phyloP scores from a whole-genome alignment of 1,140 invertebrate species.

The Latrodectus geometricus region DNA sequence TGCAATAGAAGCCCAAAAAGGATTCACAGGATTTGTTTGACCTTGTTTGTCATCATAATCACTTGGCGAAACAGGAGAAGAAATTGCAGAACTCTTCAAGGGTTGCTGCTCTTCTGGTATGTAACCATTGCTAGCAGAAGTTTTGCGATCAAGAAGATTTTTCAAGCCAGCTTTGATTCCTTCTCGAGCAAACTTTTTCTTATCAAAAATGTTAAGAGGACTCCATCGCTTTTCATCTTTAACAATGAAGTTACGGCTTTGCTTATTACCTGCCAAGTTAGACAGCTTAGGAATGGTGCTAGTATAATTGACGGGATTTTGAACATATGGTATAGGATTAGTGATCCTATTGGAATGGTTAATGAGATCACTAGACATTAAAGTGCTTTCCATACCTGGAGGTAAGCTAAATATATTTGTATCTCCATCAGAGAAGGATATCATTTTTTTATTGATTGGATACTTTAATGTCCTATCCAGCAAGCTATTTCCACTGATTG shows the following conservation, averaged over 20 bases:
- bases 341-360: conserved; percentile 65
- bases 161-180: conserved; percentile 11
- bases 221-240: conserved; percentile 31
- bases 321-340: conserved; percentile 79
- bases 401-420: conserved; percentile 36
- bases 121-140: conserved; percentile 32
- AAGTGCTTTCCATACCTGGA: conserved; percentile 64
- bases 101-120: conserved; percentile 57
- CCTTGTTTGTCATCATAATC: conserved; percentile 22
- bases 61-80: conserved; percentile 42
- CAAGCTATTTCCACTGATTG: conserved; percentile 74
- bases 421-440: conserved; percentile 57
- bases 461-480: conserved; percentile 71
- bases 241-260: neutral
- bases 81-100: conserved; percentile 26
- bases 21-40: conserved; percentile 45
- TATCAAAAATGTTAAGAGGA: conserved; percentile 39
- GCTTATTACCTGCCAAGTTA: conserved; percentile 68
- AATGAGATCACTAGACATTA: conserved; percentile 67
- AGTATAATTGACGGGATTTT: conserved; percentile 74
- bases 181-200: neutral
- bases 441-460: conserved; percentile 6
- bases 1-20: conserved; percentile 1
- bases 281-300: conserved; percentile 70
- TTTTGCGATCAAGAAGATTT: conserved; percentile 37